These are phyloP conservation scores for Otolemur crassicaudatus DNA, from an alignment of 2,797 vertebrate genomes.

Conservation along the genomic window DNA sequence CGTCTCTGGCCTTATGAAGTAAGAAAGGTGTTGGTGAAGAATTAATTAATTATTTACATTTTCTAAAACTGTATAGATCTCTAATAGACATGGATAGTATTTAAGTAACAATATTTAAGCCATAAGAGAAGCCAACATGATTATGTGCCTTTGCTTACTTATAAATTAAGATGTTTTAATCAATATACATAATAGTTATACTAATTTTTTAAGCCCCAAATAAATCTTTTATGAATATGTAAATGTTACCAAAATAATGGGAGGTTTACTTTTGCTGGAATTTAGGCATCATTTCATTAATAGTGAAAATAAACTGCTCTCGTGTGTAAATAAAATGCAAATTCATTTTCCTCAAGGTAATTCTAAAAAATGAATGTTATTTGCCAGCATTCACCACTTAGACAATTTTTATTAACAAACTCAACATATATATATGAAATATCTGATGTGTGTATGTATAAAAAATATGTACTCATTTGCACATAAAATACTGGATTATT, in stretches of 20 bases:
- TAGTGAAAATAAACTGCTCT: conserved; percentile 24
- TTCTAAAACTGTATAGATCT: not conserved
- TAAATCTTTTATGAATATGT: conserved; percentile 15
- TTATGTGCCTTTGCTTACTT: not conserved
- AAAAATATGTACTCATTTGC: not conserved
- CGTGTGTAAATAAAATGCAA: not conserved
- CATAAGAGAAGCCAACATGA: not conserved
- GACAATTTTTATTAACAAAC: not conserved
- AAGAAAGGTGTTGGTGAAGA: not conserved
- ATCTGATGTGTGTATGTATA: not conserved
- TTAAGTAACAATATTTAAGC: conserved; percentile 19
- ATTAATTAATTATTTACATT: not conserved
- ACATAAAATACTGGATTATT: conserved; percentile 39
- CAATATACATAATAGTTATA: not conserved
- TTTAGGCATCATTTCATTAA: conserved; percentile 23
- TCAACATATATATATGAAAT: not conserved
- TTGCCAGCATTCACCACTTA: not conserved
- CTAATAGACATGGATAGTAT: not conserved
- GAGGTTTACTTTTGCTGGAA: not conserved
- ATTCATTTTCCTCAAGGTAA: not conserved
- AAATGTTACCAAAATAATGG: conserved; percentile 36
- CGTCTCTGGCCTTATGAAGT: not conserved
- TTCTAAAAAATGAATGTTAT: not conserved
- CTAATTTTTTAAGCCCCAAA: conserved; percentile 16
- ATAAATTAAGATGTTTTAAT: not conserved